Evolutionary conservation across 2,113 vertebrate species (phyloP).

Genomic region (Solenodon paradoxus): DNA sequence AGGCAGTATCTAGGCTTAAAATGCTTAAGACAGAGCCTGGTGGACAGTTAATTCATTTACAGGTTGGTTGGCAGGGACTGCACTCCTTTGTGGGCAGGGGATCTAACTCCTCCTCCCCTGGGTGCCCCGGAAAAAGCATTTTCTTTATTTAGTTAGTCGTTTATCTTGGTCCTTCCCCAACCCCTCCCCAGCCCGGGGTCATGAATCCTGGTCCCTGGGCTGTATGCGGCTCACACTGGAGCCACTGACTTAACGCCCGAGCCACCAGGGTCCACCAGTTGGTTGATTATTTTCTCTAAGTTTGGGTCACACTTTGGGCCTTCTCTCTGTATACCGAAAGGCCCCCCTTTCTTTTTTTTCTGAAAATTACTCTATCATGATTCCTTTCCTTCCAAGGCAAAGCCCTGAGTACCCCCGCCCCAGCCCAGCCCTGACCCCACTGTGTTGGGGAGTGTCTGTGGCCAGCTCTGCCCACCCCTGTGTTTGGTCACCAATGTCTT

Average conservation of each 20-base stretch:
- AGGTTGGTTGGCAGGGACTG: too few relatives aligned
- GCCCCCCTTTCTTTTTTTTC: not conserved
- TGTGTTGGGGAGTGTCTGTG: not conserved
- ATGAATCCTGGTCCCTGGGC: too few relatives aligned
- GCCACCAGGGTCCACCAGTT: too few relatives aligned
- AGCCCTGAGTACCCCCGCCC: not conserved
- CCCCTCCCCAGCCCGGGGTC: too few relatives aligned
- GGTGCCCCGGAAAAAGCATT: too few relatives aligned
- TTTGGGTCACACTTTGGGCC: not conserved
- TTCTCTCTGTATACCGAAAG: not conserved
- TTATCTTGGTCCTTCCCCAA: too few relatives aligned
- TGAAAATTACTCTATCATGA: not conserved
- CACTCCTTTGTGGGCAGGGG: too few relatives aligned
- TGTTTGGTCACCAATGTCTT: too few relatives aligned
- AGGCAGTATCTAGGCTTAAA: not conserved
- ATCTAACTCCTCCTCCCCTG: too few relatives aligned
- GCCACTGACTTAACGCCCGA: too few relatives aligned
- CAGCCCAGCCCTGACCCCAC: not conserved
- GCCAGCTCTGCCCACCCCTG: not conserved
- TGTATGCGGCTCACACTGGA: too few relatives aligned
- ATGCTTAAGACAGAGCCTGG: not conserved
- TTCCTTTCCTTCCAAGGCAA: not conserved
- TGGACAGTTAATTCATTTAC: accelerated
- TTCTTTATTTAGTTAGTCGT: too few relatives aligned
- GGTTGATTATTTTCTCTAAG: not conserved